These are phyloP conservation scores for Diorhabda sublineata DNA, from an alignment of 1,140 invertebrate genomes.

Conservation along the genomic window DNA sequence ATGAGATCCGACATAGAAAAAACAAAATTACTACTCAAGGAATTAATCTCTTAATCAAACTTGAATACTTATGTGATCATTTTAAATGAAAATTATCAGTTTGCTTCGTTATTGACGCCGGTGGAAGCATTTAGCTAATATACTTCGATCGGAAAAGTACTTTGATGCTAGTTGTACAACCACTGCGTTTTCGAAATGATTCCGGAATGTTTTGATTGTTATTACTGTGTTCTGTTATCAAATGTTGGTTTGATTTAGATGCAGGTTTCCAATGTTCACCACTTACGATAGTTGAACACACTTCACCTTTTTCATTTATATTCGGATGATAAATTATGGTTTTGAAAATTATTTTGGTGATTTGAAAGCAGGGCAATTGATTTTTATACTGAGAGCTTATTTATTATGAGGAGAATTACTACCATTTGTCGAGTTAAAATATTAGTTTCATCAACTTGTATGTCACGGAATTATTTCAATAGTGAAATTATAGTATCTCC, in stretches of 20 bases:
- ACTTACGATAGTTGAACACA: conserved; percentile 96
- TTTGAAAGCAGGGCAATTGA: conserved; percentile 98
- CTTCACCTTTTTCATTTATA: conserved; percentile 98
- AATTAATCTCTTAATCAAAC: no score
- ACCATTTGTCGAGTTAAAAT: conserved; percentile 68
- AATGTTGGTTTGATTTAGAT: conserved; percentile 98
- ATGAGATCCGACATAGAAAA: no score
- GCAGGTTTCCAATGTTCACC: conserved; percentile 99
- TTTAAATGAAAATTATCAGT: no score
- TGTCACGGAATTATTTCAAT: conserved; percentile 86
- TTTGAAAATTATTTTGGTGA: conserved; percentile 97
- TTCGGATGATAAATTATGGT: conserved; percentile 99
- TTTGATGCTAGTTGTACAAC: no score
- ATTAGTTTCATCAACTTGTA: conserved; percentile 90
- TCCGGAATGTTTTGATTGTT: no score
- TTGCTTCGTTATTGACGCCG: no score
- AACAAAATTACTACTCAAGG: no score
- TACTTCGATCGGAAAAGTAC: no score
- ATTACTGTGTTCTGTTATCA: neutral
- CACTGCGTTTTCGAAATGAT: no score
- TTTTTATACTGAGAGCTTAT: conserved; percentile 97
- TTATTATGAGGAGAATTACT: conserved; percentile 93
- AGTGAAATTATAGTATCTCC: conserved; percentile 80
- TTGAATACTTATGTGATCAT: no score
- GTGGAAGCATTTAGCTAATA: no score